Percentiles rank a stretch among this genome's conserved stretches.
Evolutionary conservation across 2,888 invertebrate species (phyloP).

Genomic region (Chorisops tibialis): DNA sequence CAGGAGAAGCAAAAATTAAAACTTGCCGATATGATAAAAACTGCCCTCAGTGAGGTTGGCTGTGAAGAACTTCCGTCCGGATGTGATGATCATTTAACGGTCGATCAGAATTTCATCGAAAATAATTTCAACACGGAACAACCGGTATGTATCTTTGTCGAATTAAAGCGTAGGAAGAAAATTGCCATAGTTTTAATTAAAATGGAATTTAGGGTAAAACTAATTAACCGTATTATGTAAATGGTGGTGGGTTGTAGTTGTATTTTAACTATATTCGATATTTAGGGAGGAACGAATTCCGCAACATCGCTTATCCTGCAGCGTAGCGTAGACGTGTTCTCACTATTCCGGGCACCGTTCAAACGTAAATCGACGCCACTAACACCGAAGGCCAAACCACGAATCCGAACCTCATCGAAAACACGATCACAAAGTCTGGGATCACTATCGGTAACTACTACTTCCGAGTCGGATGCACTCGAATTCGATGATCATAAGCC

Average conservation of each 20-base stretch:
- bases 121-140: conserved; percentile 57
- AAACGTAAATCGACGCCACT: conserved; percentile 46
- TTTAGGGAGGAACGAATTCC: conserved; percentile 9
- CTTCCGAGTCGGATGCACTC: conserved; percentile 8
- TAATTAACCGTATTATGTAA: background rate
- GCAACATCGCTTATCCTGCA: conserved; percentile 34
- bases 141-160: conserved; percentile 56
- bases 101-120: conserved; percentile 62
- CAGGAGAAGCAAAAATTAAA: conserved; percentile 78
- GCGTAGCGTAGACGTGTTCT: conserved; percentile 50
- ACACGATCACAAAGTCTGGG: conserved; percentile 49
- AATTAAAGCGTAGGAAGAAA: background rate
- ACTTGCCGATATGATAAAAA: conserved; percentile 78
- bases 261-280: background rate
- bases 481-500: background rate
- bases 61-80: conserved; percentile 85
- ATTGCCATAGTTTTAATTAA: background rate
- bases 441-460: conserved; percentile 49
- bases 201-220: background rate
- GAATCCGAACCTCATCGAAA: conserved; percentile 36
- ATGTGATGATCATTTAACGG: conserved; percentile 60
- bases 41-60: conserved; percentile 80
- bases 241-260: conserved; percentile 7
- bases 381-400: conserved; percentile 45
- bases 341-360: conserved; percentile 48